These are phyloP conservation scores for Sesia apiformis DNA, from an alignment of 2,888 invertebrate species.

Conservation along the genomic window DNA sequence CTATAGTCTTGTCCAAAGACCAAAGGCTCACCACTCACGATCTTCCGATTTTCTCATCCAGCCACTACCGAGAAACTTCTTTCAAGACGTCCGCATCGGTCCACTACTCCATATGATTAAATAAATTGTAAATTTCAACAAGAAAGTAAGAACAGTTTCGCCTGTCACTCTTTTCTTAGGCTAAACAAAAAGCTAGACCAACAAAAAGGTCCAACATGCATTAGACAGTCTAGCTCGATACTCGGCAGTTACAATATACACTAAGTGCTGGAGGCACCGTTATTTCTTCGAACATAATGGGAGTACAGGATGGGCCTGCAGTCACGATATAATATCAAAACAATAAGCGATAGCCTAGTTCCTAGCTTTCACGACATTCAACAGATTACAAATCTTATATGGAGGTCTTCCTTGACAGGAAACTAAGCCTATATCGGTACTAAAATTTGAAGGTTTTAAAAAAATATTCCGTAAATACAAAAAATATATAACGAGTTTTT, in stretches of 20 bases:
- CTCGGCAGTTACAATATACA: slow-evolving; percentile 16
- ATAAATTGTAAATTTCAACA: no score
- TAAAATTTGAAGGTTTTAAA: no score
- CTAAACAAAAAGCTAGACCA: slow-evolving; percentile 2
- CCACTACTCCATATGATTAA: no score
- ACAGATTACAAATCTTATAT: background rate
- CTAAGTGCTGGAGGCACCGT: slow-evolving; percentile 14
- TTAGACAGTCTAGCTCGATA: slow-evolving; percentile 8
- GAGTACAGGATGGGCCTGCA: background rate
- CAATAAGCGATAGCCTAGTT: background rate
- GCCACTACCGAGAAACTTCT: no score
- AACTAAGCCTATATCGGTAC: no score
- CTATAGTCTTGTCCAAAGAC: no score
- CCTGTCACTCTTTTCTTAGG: background rate
- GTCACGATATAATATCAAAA: background rate
- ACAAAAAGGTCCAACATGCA: slow-evolving; percentile 5
- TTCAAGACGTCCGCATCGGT: no score
- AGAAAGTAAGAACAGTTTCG: background rate
- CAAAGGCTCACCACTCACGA: no score
- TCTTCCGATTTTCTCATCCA: no score
- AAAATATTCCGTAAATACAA: no score
- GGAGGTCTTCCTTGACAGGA: no score
- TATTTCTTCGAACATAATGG: slow-evolving; percentile 14
- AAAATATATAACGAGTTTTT: no score
- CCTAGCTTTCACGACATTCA: background rate